A percentile compares a stretch with the other conserved stretches of the same genome.
Evolutionary conservation across 1,140 invertebrate species (phyloP).

Genomic region (Pissodes strobi): DNA sequence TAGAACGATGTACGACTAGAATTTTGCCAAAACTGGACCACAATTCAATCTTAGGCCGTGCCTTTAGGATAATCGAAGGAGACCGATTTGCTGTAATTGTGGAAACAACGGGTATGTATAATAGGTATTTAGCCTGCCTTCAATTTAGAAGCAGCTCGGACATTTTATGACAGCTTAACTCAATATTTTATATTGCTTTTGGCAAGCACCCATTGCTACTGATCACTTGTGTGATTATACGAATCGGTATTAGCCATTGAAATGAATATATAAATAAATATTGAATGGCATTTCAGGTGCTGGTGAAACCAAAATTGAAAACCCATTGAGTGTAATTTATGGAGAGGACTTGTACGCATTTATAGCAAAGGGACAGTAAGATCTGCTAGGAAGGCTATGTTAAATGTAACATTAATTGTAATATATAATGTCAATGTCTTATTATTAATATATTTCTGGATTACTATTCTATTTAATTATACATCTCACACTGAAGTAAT

Average conservation of each 20-base stretch:
- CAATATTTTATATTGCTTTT: too few relatives aligned
- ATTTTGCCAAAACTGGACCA: slow-evolving; percentile 75
- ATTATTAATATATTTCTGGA: too few relatives aligned
- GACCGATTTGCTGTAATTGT: slow-evolving; percentile 76
- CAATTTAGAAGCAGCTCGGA: too few relatives aligned
- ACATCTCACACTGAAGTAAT: too few relatives aligned
- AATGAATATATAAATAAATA: not conserved
- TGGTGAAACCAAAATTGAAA: slow-evolving; percentile 1
- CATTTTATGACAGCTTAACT: too few relatives aligned
- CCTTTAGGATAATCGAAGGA: slow-evolving; percentile 79
- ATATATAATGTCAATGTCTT: too few relatives aligned
- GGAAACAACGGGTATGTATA: slow-evolving; percentile 38
- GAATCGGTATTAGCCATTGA: not conserved
- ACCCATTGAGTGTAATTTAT: slow-evolving; percentile 15
- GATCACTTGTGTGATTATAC: too few relatives aligned
- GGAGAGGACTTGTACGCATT: slow-evolving; percentile 10
- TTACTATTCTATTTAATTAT: too few relatives aligned
- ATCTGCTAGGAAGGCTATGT: too few relatives aligned
- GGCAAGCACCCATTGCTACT: too few relatives aligned
- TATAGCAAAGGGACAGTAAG: slow-evolving; percentile 4
- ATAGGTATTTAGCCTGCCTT: not conserved
- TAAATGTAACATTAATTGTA: too few relatives aligned
- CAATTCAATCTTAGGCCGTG: slow-evolving; percentile 68
- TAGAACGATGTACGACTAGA: slow-evolving; percentile 70
- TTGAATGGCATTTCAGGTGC: not conserved